Evolutionary conservation across 2,113 vertebrate species (phyloP).

Genomic region (Paradisaea rubra): DNA sequence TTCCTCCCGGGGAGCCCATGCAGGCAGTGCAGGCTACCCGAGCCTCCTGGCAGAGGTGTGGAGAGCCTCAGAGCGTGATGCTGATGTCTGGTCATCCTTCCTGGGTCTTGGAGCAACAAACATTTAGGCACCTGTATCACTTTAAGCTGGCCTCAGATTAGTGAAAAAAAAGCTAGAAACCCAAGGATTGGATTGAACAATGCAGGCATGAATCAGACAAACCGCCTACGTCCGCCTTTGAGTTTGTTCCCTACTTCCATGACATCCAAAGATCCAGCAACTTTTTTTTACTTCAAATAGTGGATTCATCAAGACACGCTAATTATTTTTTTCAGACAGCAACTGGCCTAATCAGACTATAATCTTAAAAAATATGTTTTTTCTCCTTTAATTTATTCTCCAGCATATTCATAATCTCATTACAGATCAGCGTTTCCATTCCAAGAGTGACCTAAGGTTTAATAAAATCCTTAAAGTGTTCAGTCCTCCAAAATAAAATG

Average conservation of each 20-base stretch:
- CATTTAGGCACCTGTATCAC: rapidly evolving
- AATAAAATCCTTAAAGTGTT: not conserved
- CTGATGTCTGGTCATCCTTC: not conserved
- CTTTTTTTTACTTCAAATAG: not conserved
- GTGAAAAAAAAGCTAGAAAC: rapidly evolving
- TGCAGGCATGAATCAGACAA: not conserved
- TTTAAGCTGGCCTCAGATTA: not conserved
- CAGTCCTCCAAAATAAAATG: not conserved
- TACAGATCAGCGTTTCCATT: not conserved
- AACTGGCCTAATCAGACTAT: not conserved
- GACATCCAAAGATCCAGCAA: not conserved
- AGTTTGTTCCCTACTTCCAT: not conserved
- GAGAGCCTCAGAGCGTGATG: rapidly evolving
- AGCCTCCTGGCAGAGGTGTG: rapidly evolving
- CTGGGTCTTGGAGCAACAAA: not conserved
- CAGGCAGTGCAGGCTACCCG: not conserved
- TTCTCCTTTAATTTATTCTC: not conserved
- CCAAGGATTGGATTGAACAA: not conserved
- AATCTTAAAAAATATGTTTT: not conserved
- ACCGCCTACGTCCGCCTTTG: rapidly evolving
- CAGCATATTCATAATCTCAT: not conserved
- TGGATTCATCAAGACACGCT: not conserved
- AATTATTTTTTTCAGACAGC: not conserved
- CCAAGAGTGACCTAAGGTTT: not conserved
- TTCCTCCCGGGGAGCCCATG: not conserved